These are phyloP conservation scores for Hippopotamyrus pictus DNA, from an alignment of 2,797 vertebrate genomes.

Conservation along the genomic window DNA sequence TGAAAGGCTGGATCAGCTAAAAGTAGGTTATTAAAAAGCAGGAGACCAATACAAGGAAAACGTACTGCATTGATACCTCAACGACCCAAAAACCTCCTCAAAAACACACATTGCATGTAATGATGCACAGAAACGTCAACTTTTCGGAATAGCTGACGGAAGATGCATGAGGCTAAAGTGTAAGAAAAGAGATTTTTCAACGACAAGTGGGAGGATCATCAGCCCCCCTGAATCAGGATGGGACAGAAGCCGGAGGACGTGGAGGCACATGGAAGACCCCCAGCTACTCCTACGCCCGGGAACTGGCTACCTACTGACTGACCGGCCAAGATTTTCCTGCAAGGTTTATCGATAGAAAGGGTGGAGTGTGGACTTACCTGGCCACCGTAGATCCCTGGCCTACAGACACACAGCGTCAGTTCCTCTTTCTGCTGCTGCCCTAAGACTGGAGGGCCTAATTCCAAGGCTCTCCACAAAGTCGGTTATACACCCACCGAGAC, in stretches of 20 bases:
- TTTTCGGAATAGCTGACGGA: background rate
- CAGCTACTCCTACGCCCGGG: background rate
- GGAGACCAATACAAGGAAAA: background rate
- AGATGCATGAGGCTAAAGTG: background rate
- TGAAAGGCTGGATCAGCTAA: background rate
- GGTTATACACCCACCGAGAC: constrained; percentile 51
- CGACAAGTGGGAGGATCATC: background rate
- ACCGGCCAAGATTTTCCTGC: background rate
- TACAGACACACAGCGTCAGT: background rate
- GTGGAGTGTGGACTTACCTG: constrained; percentile 47
- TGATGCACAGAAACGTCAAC: background rate
- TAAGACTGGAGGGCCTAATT: constrained; percentile 48
- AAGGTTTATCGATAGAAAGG: background rate
- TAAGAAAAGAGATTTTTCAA: background rate
- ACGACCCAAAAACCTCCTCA: background rate
- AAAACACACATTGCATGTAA: background rate
- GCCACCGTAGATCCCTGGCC: constrained; percentile 20
- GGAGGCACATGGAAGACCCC: background rate
- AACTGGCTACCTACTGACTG: background rate
- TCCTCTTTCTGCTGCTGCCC: constrained; percentile 45
- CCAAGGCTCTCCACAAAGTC: constrained; percentile 60
- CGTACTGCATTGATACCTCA: background rate
- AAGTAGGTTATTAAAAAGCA: background rate
- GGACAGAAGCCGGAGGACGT: background rate
- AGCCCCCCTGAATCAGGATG: background rate